Base-by-base conservation (phyloP, 92 coral and sea anemone species). In the Zoanthus sansibaricus region DNA sequence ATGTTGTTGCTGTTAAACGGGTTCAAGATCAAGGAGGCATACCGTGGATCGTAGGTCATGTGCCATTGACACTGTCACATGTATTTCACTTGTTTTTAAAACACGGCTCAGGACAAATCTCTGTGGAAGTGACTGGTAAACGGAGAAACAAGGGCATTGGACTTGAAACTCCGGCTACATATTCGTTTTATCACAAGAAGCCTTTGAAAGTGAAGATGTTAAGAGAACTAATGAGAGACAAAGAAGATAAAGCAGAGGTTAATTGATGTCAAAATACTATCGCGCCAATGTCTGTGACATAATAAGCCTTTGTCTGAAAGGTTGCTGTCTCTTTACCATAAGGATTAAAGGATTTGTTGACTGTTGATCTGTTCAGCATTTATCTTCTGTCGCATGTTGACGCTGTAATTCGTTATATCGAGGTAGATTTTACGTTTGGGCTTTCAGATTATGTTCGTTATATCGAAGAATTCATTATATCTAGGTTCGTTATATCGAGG, bases 361-460 rank as follows among this genome's bases (percentile, higher is more conserved):
- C 42, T 33, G 42, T 33, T 33, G 42, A 33, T 84, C 92, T 69
- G 92, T 84, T 77, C 83, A 78, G 87, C 84, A 59, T 90, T 90
- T 77, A 90, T 90, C 93, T 72, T 82, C 82, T 79, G 93, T 56
- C 90, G 82, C 56, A 59, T 78, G 76, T 86, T 90, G 90, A 86
- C 88, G 73, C 62, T 82, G 85, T 78, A 42, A 67, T 87, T 91
- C 77, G 93, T 87, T 91, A 91, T 83, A 76, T 83, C 56, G 42
- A 33, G 42, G 42, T 1, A 33, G 42, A 33, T 33, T 33, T 33
- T 33, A 33, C 1, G n/a, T n/a, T n/a, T n/a, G n/a, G n/a, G n/a
- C n/a, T n/a, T n/a, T n/a, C 42, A 3, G 42, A 33, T 33, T 33
- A 33, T 73, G 93, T 87, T 91, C 88, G 86, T 64, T 90, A 87